phyloP scores from a whole-genome alignment of 2,888 invertebrate species.

The Cheilosia variabilis region DNA sequence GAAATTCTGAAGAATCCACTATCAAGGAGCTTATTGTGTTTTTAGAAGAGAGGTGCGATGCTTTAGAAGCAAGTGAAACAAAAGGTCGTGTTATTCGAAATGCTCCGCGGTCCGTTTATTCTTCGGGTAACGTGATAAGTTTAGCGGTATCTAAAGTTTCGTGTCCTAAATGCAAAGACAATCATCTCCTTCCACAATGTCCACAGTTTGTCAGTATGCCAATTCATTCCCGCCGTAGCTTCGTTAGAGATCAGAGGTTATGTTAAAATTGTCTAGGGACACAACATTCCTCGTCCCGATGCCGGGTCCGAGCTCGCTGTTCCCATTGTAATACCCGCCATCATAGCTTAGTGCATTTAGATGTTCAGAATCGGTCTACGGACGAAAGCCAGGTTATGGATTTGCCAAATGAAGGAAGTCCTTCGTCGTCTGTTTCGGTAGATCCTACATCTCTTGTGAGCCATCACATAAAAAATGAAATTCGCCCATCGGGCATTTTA shows the following conservation, averaged over 20 bases:
- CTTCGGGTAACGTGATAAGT: neutral
- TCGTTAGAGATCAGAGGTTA: conserved; percentile 15
- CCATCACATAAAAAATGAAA: too few relatives aligned
- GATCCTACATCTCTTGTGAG: neutral
- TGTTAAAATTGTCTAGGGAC: conserved; percentile 30
- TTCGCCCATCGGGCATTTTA: too few relatives aligned
- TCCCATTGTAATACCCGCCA: conserved; percentile 8
- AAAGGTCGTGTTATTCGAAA: too few relatives aligned
- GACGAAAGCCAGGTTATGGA: too few relatives aligned
- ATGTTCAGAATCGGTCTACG: neutral
- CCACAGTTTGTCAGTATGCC: neutral
- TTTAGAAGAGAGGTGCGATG: too few relatives aligned
- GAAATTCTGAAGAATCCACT: too few relatives aligned
- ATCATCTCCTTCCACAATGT: conserved; percentile 9
- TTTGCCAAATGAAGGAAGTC: neutral
- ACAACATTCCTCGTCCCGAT: too few relatives aligned
- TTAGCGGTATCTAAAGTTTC: neutral
- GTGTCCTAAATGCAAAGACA: conserved; percentile 14
- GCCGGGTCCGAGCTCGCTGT: too few relatives aligned
- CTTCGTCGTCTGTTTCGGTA: too few relatives aligned
- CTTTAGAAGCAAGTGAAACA: too few relatives aligned
- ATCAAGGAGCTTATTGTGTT: too few relatives aligned
- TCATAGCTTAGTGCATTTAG: conserved; percentile 3
- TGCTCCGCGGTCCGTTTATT: neutral
- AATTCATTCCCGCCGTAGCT: conserved; percentile 4